Evolutionary conservation across 2,888 invertebrate species (phyloP).

Genomic region (Macropis europaea): DNA sequence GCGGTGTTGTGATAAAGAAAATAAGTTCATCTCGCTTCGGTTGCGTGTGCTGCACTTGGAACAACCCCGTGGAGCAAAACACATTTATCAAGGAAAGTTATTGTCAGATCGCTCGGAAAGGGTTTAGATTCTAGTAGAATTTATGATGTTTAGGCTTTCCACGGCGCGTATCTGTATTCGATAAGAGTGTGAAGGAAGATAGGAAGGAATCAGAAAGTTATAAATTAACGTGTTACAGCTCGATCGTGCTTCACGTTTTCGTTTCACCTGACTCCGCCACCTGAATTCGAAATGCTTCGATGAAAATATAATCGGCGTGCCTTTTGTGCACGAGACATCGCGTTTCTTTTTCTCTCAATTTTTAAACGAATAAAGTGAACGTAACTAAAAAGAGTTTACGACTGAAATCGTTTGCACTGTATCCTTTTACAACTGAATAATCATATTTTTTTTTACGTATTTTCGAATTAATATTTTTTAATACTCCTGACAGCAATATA

Average conservation of each 20-base stretch:
- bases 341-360: too few relatives aligned
- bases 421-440: neutral
- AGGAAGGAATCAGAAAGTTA: neutral
- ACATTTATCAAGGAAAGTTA: conserved; percentile 20
- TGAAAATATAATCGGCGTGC: neutral
- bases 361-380: too few relatives aligned
- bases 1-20: neutral
- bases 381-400: neutral
- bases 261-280: neutral
- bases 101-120: neutral
- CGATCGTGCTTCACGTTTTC: conserved; percentile 4
- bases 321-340: too few relatives aligned
- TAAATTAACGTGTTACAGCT: conserved; percentile 1
- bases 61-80: conserved; percentile 5
- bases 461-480: too few relatives aligned
- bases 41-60: neutral
- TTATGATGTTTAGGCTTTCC: neutral
- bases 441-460: neutral
- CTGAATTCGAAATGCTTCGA: neutral
- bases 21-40: neutral
- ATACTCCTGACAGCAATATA: too few relatives aligned
- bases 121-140: neutral
- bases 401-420: neutral
- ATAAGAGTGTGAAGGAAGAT: neutral
- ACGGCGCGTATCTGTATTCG: neutral